phyloP scores from a whole-genome alignment of 2,113 vertebrate genomes.

The Halcyon senegalensis region DNA sequence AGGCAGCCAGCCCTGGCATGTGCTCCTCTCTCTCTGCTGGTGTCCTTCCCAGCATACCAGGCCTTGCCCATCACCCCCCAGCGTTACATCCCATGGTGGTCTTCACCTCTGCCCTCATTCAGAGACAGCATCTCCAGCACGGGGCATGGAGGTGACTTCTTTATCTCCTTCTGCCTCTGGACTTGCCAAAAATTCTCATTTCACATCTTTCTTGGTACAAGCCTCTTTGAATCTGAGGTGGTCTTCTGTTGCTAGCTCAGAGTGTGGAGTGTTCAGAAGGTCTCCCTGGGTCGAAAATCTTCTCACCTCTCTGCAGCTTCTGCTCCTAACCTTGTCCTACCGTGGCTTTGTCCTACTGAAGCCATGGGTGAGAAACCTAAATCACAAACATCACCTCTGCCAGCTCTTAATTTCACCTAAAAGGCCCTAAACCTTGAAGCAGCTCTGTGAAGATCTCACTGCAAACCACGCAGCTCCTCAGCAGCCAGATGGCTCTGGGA shows the following conservation, averaged over 20 bases:
- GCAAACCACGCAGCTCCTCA: neutral
- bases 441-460: neutral
- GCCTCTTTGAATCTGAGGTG: neutral
- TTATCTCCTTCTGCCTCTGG: neutral
- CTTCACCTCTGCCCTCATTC: neutral
- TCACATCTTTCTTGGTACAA: neutral
- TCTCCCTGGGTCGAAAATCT: neutral
- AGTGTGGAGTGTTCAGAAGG: neutral
- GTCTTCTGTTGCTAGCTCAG: accelerated
- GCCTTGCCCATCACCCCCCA: neutral
- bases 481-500: neutral
- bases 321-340: neutral
- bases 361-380: neutral
- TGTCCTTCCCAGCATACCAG: too few relatives aligned
- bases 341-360: neutral
- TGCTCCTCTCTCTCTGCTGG: neutral
- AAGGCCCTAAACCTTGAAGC: neutral
- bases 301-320: neutral
- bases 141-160: accelerated
- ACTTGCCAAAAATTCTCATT: neutral
- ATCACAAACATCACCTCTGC: neutral
- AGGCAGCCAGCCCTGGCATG: neutral
- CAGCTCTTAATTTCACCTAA: neutral
- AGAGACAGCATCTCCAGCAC: neutral
- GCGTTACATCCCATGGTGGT: accelerated